Evolutionary conservation across 2,797 vertebrate genomes (phyloP).

Genomic region (Microchirus variegatus): DNA sequence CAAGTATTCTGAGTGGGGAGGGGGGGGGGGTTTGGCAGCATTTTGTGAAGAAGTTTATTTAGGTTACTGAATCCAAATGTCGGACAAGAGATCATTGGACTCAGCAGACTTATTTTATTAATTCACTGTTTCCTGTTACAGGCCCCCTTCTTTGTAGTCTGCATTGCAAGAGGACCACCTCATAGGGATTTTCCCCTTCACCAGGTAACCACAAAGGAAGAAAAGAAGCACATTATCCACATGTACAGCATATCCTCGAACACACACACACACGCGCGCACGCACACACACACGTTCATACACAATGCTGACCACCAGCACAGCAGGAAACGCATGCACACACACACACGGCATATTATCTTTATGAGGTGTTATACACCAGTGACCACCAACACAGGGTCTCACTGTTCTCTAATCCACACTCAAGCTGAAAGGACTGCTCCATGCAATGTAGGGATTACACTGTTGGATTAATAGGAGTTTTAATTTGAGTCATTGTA

Average conservation of each 20-base stretch:
- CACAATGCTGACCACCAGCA: constrained; percentile 69
- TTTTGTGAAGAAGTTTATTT: too few species aligned
- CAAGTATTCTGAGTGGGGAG: neutral
- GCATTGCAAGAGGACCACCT: constrained; percentile 72
- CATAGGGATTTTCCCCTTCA: constrained; percentile 80
- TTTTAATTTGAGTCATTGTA: constrained; percentile 79
- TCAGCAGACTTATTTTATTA: constrained; percentile 64
- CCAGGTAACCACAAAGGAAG: constrained; percentile 77
- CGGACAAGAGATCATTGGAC: constrained; percentile 40
- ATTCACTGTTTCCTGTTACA: constrained; percentile 72
- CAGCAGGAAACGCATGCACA: constrained; percentile 53
- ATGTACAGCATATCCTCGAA: constrained; percentile 61
- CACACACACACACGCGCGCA: constrained; percentile 37
- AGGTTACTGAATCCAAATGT: neutral
- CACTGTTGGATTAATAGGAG: constrained; percentile 75
- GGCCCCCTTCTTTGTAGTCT: constrained; percentile 55
- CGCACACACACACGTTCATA: constrained; percentile 25
- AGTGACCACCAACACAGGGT: constrained; percentile 79
- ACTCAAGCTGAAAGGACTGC: constrained; percentile 65
- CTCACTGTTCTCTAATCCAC: constrained; percentile 79
- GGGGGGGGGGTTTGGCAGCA: constrained; percentile 12
- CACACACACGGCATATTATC: constrained; percentile 63
- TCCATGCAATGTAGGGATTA: constrained; percentile 74
- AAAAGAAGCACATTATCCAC: constrained; percentile 76
- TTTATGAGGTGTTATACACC: constrained; percentile 78